These are phyloP conservation scores for Nebria salina DNA, from an alignment of 2,888 invertebrate genomes.

Conservation along the genomic window DNA sequence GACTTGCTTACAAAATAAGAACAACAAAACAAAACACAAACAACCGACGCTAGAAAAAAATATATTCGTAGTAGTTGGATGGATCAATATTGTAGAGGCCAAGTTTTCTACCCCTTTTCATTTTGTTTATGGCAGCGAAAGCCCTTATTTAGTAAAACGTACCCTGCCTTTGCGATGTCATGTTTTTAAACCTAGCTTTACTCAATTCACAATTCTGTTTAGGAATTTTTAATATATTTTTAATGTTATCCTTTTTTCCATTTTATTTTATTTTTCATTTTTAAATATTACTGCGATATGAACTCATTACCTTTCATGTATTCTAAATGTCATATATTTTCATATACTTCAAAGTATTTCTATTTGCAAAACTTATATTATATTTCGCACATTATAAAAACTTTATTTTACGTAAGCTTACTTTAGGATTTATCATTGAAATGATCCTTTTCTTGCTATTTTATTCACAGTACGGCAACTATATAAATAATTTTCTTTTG, in stretches of 20 bases:
- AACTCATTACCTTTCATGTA: too few species aligned
- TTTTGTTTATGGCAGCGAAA: neutral
- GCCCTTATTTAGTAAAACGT: neutral
- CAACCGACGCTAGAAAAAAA: constrained; percentile 36
- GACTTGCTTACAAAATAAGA: constrained; percentile 18
- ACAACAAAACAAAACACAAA: neutral
- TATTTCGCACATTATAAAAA: too few species aligned
- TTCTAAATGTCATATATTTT: too few species aligned
- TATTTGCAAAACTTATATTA: too few species aligned
- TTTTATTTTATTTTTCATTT: neutral
- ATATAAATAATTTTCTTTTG: too few species aligned
- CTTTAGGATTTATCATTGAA: too few species aligned
- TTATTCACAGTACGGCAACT: too few species aligned
- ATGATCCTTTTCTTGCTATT: too few species aligned
- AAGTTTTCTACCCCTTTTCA: constrained; percentile 9
- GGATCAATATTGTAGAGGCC: constrained; percentile 39
- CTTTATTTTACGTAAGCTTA: too few species aligned
- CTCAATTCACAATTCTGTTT: too few species aligned
- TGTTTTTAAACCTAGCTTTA: constrained; percentile 10
- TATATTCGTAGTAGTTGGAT: constrained; percentile 23
- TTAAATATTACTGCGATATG: neutral
- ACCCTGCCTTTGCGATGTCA: neutral
- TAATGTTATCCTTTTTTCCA: neutral
- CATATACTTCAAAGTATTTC: too few species aligned
- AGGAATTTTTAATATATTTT: neutral